A percentile compares a stretch with the other conserved stretches of the same genome.
phyloP scores from a whole-genome alignment of 1,140 invertebrate species.

The Acromyrmex charruanus region DNA sequence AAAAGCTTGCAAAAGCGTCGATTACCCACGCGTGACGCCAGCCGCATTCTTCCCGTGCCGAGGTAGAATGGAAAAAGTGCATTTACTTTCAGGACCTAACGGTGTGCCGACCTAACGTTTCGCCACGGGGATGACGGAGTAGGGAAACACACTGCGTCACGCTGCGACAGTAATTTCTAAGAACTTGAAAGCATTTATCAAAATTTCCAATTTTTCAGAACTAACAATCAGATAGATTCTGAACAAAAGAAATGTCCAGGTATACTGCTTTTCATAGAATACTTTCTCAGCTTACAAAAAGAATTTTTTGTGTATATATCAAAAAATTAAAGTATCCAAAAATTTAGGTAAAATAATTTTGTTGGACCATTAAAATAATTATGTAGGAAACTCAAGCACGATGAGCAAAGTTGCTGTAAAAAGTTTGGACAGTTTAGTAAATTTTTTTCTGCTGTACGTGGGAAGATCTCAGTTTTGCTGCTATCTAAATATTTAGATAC shows the following conservation, averaged over 20 bases:
- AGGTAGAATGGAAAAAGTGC: constrained; percentile 48
- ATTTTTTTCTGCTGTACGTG: no score
- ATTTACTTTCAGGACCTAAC: constrained; percentile 48
- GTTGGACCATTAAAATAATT: no score
- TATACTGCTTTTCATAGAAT: background rate
- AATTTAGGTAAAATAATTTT: no score
- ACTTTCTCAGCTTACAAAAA: background rate
- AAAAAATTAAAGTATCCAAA: no score
- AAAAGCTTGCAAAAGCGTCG: constrained; percentile 56
- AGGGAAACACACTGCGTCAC: background rate
- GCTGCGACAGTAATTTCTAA: background rate
- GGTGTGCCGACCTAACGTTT: constrained; percentile 1
- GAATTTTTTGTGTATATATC: no score
- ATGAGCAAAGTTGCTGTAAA: no score
- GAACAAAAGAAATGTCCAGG: background rate
- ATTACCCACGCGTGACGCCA: constrained; percentile 57
- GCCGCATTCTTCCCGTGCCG: constrained; percentile 46
- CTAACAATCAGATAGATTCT: background rate
- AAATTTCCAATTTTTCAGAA: background rate
- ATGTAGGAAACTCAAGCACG: no score
- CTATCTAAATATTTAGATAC: no score
- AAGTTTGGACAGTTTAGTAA: no score
- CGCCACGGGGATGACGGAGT: background rate
- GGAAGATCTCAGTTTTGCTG: no score
- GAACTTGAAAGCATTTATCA: background rate